Base-by-base conservation (phyloP, 2,888 invertebrate species). In the Trissolcus japonicus region DNA sequence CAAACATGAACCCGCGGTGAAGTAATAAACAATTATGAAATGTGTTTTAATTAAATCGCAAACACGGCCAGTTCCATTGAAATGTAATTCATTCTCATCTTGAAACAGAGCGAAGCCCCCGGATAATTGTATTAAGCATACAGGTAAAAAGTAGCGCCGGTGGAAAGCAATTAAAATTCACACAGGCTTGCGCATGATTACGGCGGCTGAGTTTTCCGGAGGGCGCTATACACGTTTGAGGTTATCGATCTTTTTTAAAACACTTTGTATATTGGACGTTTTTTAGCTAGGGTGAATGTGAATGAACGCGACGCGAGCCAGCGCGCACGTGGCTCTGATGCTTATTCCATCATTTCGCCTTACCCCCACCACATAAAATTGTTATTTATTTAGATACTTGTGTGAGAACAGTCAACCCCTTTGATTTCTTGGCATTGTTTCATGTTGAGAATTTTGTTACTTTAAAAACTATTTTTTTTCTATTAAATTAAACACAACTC, bases 281-380 rank as follows among this genome's bases (percentile, higher is more conserved):
- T 78, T 78, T 75, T 76, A 74, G 74, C 67, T 57, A 67, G 78
- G 75, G 75, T 75, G 71, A 75, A 75, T 67, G 75, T 78, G 78
- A 78, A 78, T 78, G 68, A 74, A 75, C 66, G 35, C 35, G 78
- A 74, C 75, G 75, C 74, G 73, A 75, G 78, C 71, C 67, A 60
- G 57, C 59, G 71, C 60, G 69, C 78, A 78, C 78, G 78, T 78
- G 78, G 67, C 74, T 55, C 21, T 72, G n/a, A n/a, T n/a, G 41
- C 76, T 72, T 76, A 72, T 48, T 76, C 62, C 66, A 67, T 71
- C 71, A 66, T 62, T 76, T 76, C 57, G 62, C 62, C 14, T 50
- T 51, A 62, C 57, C 71, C 46, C 65, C 60, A 41, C 65, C 19
- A 29, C 53, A 57, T 53, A 57, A 59, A 25, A 55, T 74, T 75